Evolutionary conservation across 2,888 invertebrate genomes (phyloP), one percentile per base, ranked within the genome.

Genomic region (Limnephilus rhombicus): DNA sequence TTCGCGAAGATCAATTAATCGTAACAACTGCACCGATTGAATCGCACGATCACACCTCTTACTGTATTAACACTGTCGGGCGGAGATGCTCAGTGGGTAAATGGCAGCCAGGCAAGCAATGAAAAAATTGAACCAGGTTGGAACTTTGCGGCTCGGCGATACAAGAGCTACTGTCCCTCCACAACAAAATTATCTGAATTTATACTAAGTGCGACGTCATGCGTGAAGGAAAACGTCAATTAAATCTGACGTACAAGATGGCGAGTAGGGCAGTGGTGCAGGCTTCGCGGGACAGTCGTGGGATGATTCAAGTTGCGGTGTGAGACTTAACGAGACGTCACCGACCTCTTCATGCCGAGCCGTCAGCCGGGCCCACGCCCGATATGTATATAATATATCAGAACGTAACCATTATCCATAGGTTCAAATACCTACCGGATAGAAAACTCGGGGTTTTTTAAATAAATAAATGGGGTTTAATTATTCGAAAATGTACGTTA

Each of bases 141-240:
- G 31, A 81, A 81, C 81, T 81, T n/a, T 31, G 83, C 37, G 83
- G 29, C 45, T 86, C 86, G 86, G 49, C 86, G n/a, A 45, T 49
- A 45, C 86, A 49, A 29, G 86, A 86, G 86, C 41, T 49, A 86
- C 86, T 86, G 86, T 45, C 49, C 49, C 86, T 49, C 12, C 86
- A 29, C n/a, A 15, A 3, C 49, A 29, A 41, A 45, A 24, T 45
- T 13, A 24, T 29, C n/a, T 45, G 86, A 1, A 49, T 86, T 29
- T n/a, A 86, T 86, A 86, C 86, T 45, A 24, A 2, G 2, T 12
- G 86, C 49, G 86, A 86, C 85, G 85, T 86, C 86, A 86, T 29
- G n/a, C 24, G 15, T 45, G 49, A 45, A 49, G 41, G n/a, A 45
- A 83, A 86, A 45, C 24, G 86, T 11, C 0, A 9, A 68, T 24